Evolutionary conservation across 2,888 invertebrate genomes (phyloP), one percentile per base, ranked within the genome.

Genomic region (Euplagia quadripunctaria): DNA sequence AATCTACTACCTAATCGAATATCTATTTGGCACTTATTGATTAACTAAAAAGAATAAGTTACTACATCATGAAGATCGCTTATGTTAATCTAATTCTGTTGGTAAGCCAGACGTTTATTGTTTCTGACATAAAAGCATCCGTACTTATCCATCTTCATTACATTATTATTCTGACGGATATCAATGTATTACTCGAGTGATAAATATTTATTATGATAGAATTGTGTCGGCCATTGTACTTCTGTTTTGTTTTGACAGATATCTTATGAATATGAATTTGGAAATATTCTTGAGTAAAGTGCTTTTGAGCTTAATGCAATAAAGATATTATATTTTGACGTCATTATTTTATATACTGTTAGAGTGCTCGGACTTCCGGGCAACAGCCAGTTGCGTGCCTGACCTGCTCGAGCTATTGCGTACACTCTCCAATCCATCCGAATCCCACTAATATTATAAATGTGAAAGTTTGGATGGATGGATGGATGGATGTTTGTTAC

Each of bases 111-210:
- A 75, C 67, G 79, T 81, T 85, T 85, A 79, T 79, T 79, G 76
- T 81, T 82, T 75, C 75, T 74, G 72, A 52, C 70, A 83, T 77
- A 81, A 79, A 77, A 76, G 71, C 64, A 72, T 77, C 63, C 67
- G 55, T 65, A 66, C 65, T 77, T 81, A 84, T 85, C 83, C 73
- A 77, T 81, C 81, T 85, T 84, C 85, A 83, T 84, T 77, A 80
- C 73, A 77, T 76, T 71, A 77, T 74, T 85, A 77, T 85, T 77
- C 78, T 65, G 76, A 72, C 70, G 79, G 77, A 75, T 85, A 83
- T 75, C 81, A 82, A 84, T 78, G 81, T 76, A 82, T 81, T 83
- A 81, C 78, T 79, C 51, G 71, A 82, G 77, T 72, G 74, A 77
- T 71, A 70, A 31, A 67, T 71, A 74, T 78, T 84, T 76, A 74